Evolutionary conservation across 2,888 invertebrate genomes (phyloP).

Genomic region (Hoplodrina blanda): DNA sequence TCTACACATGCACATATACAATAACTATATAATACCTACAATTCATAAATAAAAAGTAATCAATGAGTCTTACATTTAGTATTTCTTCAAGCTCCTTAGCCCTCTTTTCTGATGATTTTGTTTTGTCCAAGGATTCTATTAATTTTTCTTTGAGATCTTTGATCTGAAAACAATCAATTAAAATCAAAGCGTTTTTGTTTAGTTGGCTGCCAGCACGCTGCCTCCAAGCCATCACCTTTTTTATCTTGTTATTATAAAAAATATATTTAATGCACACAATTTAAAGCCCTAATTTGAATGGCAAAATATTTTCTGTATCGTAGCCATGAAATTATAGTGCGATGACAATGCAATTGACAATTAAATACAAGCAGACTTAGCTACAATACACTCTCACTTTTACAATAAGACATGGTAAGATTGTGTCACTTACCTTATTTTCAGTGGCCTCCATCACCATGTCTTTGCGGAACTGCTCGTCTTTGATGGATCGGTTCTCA

Average conservation of each 20-base stretch:
- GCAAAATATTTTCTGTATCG: too few relatives aligned
- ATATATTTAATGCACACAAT: too few relatives aligned
- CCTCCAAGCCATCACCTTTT: too few relatives aligned
- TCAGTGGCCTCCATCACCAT: constrained; percentile 67
- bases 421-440: constrained; percentile 71
- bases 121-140: constrained; percentile 86
- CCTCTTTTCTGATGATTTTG: constrained; percentile 90
- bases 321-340: too few relatives aligned
- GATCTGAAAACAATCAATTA: constrained; percentile 74
- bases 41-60: background rate
- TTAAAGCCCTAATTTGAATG: too few relatives aligned
- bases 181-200: background rate
- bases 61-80: constrained; percentile 86
- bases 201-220: too few relatives aligned
- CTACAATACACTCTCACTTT: too few relatives aligned
- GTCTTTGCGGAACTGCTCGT: constrained; percentile 82
- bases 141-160: constrained; percentile 86
- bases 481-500: constrained; percentile 81
- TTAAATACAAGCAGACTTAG: too few relatives aligned
- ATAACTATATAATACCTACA: background rate
- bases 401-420: background rate
- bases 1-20: too few relatives aligned
- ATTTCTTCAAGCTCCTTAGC: constrained; percentile 91
- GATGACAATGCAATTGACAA: too few relatives aligned
- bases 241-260: too few relatives aligned